phyloP scores from a whole-genome alignment of 2,113 vertebrate genomes.

The Colistium nudipinnis region DNA sequence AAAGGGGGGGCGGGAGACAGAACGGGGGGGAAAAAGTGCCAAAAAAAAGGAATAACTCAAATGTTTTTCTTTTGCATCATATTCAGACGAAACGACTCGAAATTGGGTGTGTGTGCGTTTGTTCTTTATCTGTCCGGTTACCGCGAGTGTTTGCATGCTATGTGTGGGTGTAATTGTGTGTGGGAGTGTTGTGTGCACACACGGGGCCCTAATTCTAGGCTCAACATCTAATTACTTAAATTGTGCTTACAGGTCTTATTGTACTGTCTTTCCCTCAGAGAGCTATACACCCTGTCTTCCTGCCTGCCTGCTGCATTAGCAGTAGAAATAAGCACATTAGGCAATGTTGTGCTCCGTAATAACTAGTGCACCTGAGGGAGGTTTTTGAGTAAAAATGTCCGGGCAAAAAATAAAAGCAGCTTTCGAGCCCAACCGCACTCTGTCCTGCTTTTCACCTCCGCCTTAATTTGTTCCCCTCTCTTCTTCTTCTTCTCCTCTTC shows the following conservation, averaged over 20 bases:
- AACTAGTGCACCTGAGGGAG: slow-evolving; percentile 76
- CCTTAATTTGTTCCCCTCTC: neutral
- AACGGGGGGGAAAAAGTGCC: slow-evolving; percentile 10
- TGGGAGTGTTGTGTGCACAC: slow-evolving; percentile 12
- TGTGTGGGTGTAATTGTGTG: slow-evolving; percentile 31
- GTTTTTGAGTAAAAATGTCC: slow-evolving; percentile 63
- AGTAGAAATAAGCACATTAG: slow-evolving; percentile 79
- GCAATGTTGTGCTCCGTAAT: slow-evolving; percentile 78
- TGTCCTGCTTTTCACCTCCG: neutral
- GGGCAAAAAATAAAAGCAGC: slow-evolving; percentile 62
- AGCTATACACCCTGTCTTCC: slow-evolving; percentile 64
- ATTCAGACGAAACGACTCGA: slow-evolving; percentile 34
- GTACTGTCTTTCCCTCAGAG: slow-evolving; percentile 67
- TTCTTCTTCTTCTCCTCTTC: neutral
- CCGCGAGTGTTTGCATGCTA: slow-evolving; percentile 9
- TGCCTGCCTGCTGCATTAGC: slow-evolving; percentile 74
- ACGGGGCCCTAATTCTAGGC: slow-evolving; percentile 61
- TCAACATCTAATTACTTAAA: slow-evolving; percentile 78
- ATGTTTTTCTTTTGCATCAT: slow-evolving; percentile 33
- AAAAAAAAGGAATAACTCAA: slow-evolving; percentile 18
- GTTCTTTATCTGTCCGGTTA: slow-evolving; percentile 20
- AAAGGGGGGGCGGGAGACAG: slow-evolving; percentile 19
- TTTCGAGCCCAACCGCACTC: slow-evolving; percentile 34
- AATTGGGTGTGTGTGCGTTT: neutral
- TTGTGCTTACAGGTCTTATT: slow-evolving; percentile 81